These are phyloP conservation scores for Silurus glanis DNA, from an alignment of 2,113 vertebrate genomes.

Conservation along the genomic window DNA sequence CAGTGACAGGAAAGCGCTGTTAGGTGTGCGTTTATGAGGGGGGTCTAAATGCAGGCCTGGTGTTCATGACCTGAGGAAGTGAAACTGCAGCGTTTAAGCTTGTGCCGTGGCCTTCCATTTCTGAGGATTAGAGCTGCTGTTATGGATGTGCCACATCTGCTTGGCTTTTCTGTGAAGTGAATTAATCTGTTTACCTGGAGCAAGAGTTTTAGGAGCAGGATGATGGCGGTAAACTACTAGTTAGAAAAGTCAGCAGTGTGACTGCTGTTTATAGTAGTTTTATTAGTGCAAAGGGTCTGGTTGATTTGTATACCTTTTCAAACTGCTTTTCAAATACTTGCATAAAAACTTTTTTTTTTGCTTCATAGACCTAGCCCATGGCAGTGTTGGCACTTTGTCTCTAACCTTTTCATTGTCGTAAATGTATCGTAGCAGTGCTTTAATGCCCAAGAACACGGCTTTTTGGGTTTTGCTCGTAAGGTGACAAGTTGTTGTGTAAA, in stretches of 20 bases:
- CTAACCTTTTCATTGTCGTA: not conserved
- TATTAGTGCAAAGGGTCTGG: not conserved
- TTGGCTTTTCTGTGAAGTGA: not conserved
- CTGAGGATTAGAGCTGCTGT: not conserved
- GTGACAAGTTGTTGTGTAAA: constrained; percentile 65
- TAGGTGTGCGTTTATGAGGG: not conserved
- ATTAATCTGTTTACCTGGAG: constrained; percentile 2
- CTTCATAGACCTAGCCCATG: not conserved
- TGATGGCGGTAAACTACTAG: not conserved
- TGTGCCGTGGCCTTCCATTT: not conserved
- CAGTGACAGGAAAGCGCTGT: constrained; percentile 3
- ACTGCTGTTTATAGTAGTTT: not conserved
- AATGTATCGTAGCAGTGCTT: not conserved
- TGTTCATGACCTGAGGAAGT: not conserved
- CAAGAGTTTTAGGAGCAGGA: not conserved
- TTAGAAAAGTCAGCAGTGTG: not conserved
- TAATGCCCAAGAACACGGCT: constrained; percentile 22
- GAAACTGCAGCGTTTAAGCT: not conserved
- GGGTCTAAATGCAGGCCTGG: not conserved
- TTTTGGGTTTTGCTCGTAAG: constrained; percentile 43
- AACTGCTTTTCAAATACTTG: not conserved
- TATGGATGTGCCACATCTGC: constrained; percentile 6
- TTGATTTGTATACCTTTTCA: not conserved
- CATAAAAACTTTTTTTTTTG: not conserved
- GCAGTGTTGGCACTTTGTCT: not conserved